Conservation (phyloP, 2,113 vertebrate species). For the Zingel zingel region DNA sequence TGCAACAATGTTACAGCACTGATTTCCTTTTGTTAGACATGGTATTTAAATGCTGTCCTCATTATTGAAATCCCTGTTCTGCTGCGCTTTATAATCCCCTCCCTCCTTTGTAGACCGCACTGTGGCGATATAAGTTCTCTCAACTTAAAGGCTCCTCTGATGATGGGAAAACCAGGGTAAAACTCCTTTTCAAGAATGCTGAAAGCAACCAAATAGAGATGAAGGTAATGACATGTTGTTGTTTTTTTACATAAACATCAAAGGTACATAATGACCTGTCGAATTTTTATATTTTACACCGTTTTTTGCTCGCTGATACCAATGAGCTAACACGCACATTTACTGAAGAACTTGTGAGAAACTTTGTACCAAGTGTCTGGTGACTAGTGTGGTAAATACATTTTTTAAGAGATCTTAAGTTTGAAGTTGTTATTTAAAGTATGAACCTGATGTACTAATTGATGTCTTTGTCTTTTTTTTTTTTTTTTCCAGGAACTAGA, state of each 20-base stretch:
- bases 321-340: neutral
- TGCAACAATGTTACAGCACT: neutral
- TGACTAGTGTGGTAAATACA: neutral
- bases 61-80: slow-evolving; percentile 32
- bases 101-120: slow-evolving; percentile 80
- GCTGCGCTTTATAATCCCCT: slow-evolving; percentile 33
- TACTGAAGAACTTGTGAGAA: neutral
- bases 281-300: neutral
- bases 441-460: neutral
- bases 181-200: slow-evolving; percentile 92
- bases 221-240: slow-evolving; percentile 84
- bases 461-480: slow-evolving; percentile 18
- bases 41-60: slow-evolving; percentile 20
- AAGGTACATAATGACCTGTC: neutral
- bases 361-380: neutral
- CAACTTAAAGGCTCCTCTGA: slow-evolving; percentile 97
- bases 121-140: slow-evolving; percentile 96
- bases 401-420: neutral
- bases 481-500: slow-evolving; percentile 88
- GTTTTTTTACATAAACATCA: neutral
- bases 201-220: slow-evolving; percentile 95
- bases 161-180: slow-evolving; percentile 92
- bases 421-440: neutral
- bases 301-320: slow-evolving; percentile 5
- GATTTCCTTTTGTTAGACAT: neutral